Conservation (phyloP, 1,140 invertebrate species). For the Solenopsis invicta region DNA sequence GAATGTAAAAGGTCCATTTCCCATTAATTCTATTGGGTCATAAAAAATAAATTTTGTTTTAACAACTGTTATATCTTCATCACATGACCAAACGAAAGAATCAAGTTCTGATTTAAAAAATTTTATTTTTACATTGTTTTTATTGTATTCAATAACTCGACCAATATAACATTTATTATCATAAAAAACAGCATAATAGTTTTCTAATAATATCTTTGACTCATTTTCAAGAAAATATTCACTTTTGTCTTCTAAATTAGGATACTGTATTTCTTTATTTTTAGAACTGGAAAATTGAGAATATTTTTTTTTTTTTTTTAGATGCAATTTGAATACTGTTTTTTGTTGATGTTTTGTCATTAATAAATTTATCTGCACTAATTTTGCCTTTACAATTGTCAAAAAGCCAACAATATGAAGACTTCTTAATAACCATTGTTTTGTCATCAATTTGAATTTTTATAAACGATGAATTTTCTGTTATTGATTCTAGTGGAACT, state of each 20-base stretch:
- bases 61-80: background rate
- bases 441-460: no score
- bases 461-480: no score
- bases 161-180: background rate
- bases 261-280: no score
- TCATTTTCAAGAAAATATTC: background rate
- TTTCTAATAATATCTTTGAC: background rate
- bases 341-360: background rate
- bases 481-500: no score
- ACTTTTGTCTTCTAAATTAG: background rate
- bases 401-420: conserved; percentile 4
- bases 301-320: background rate
- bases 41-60: background rate
- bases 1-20: background rate
- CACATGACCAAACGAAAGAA: background rate
- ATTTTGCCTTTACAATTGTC: conserved; percentile 2
- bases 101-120: background rate
- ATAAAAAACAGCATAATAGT: background rate
- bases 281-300: background rate
- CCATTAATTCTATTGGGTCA: background rate
- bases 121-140: background rate
- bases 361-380: background rate
- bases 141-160: background rate
- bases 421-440: background rate
- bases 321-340: background rate